Evolutionary conservation across 2,113 vertebrate genomes (phyloP).

Genomic region (Vulpes lagopus): DNA sequence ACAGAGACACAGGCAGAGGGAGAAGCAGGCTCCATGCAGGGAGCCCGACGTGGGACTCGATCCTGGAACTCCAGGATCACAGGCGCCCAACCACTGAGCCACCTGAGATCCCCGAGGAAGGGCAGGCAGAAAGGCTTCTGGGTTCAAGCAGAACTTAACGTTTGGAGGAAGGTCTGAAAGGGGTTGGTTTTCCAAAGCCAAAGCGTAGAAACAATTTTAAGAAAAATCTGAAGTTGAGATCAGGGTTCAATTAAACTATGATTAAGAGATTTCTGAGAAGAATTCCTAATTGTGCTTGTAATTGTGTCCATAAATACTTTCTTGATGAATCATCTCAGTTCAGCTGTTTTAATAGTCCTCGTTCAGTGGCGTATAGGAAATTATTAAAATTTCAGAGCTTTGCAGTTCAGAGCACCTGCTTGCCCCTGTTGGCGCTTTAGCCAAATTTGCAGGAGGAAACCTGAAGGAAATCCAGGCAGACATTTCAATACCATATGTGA

Average conservation of each 20-base stretch:
- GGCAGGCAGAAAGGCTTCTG: not conserved
- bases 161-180: not conserved
- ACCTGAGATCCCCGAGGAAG: not conserved
- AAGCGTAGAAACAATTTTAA: not conserved
- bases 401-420: not conserved
- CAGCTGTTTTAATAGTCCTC: not conserved
- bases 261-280: not conserved
- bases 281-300: not conserved
- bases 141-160: not conserved
- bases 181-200: not conserved
- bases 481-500: accelerated
- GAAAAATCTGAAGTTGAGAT: not conserved
- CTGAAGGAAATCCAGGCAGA: not conserved
- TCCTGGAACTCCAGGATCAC: too few relatives aligned
- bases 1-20: too few relatives aligned
- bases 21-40: too few relatives aligned
- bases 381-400: not conserved
- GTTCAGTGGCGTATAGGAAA: not conserved
- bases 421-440: not conserved
- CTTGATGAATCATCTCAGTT: not conserved
- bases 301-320: not conserved
- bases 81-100: too few relatives aligned
- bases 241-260: not conserved
- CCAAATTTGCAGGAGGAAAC: not conserved
- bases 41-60: too few relatives aligned